A percentile compares a stretch with the other conserved stretches of the same genome.
phyloP scores from a whole-genome alignment of 1,140 invertebrate genomes.

The Drosophila pallidifrons region DNA sequence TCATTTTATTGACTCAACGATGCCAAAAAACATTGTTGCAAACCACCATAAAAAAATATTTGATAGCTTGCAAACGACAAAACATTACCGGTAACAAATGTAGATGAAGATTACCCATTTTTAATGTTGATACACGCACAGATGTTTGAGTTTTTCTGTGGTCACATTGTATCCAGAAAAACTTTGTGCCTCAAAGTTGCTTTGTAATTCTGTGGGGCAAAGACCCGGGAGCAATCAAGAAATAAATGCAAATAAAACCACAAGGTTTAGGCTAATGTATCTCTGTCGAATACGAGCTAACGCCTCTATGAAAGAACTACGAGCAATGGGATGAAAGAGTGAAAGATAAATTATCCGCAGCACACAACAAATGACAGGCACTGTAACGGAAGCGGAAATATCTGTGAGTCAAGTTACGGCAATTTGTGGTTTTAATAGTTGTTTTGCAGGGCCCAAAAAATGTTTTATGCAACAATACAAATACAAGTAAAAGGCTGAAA shows the following conservation, averaged over 20 bases:
- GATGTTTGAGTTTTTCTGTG: conserved; percentile 4
- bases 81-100: conserved; percentile 6
- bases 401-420: conserved; percentile 71
- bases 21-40: neutral
- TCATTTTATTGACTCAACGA: neutral
- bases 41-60: conserved; percentile 14
- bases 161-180: neutral
- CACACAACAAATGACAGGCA: conserved; percentile 26
- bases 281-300: neutral
- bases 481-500: conserved; percentile 60
- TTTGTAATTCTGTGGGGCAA: conserved; percentile 12
- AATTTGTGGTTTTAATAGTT: conserved; percentile 76
- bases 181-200: neutral
- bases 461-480: conserved; percentile 44
- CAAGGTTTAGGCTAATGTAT: conserved; percentile 27
- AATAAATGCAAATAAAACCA: conserved; percentile 40
- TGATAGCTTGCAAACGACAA: neutral
- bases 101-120: neutral
- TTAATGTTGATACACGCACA: conserved; percentile 8
- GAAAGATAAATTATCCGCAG: conserved; percentile 57
- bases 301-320: conserved; percentile 8
- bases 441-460: conserved; percentile 27
- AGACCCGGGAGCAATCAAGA: conserved; percentile 23
- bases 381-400: conserved; percentile 73
- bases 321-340: neutral